phyloP scores from a whole-genome alignment of 2,888 invertebrate species.

The Shargacucullia verbasci region DNA sequence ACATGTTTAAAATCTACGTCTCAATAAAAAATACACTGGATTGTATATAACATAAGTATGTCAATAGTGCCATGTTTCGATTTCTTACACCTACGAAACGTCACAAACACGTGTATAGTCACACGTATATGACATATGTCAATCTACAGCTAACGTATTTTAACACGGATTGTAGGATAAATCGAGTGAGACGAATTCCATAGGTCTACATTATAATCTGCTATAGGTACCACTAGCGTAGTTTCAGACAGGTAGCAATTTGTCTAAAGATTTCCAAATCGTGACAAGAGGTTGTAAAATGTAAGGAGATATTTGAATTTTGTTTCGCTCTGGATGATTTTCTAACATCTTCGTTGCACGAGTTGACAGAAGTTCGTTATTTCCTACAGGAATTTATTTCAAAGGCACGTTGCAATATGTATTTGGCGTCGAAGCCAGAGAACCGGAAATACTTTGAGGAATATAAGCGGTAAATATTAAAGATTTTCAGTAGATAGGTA shows the following conservation, averaged over 20 bases:
- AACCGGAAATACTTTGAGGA: conserved; percentile 10
- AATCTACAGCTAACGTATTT: too few species aligned
- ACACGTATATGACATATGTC: too few species aligned
- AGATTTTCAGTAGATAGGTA: not conserved
- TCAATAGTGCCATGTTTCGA: too few species aligned
- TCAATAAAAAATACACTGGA: too few species aligned
- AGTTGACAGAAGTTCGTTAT: conserved; percentile 18
- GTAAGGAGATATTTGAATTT: conserved; percentile 24
- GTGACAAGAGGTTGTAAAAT: conserved; percentile 7
- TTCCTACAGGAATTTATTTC: conserved; percentile 28
- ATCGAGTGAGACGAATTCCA: too few species aligned
- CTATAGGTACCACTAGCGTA: too few species aligned
- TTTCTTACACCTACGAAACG: too few species aligned
- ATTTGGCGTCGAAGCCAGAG: conserved; percentile 8
- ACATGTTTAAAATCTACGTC: too few species aligned
- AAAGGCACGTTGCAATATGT: conserved; percentile 5
- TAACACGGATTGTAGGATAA: too few species aligned
- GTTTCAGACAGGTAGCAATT: not conserved
- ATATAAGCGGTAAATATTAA: not conserved
- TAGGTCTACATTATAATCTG: too few species aligned
- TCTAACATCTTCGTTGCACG: conserved; percentile 7
- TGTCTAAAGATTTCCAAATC: conserved; percentile 13
- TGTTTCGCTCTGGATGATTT: not conserved
- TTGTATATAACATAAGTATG: too few species aligned
- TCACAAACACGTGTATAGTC: too few species aligned